These are phyloP conservation scores for Anagrus nilaparvatae DNA, from an alignment of 1,140 invertebrate genomes.

Conservation along the genomic window DNA sequence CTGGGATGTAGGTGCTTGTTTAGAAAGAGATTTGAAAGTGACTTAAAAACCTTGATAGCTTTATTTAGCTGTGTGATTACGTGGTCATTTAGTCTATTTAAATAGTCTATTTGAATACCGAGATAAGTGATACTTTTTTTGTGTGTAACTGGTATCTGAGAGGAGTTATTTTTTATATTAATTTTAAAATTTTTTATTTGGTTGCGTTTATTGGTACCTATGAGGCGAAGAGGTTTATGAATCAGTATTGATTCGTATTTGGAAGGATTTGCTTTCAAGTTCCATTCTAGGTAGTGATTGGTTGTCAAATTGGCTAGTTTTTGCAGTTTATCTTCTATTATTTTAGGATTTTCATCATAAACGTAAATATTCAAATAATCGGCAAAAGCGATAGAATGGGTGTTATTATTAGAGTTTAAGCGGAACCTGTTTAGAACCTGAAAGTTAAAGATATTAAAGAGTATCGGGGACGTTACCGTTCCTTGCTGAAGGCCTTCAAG, in stretches of 20 bases:
- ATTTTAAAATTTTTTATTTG: not conserved
- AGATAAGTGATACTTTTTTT: not conserved
- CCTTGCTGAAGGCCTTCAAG: conserved; percentile 14
- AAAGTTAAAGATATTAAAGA: conserved; percentile 17
- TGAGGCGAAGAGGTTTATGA: not conserved
- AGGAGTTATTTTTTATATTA: not conserved
- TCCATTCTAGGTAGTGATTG: conserved; percentile 11
- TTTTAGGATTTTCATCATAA: not conserved
- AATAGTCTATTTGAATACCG: conserved; percentile 4
- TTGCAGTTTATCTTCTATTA: not conserved
- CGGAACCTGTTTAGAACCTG: not conserved
- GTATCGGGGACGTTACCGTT: conserved; percentile 15
- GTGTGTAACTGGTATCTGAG: not conserved
- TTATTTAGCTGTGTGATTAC: conserved; percentile 7
- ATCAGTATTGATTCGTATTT: conserved; percentile 22
- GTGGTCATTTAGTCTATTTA: conserved; percentile 6
- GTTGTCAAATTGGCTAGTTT: conserved; percentile 6
- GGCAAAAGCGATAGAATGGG: conserved; percentile 10
- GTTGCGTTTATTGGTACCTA: not conserved
- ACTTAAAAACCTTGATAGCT: conserved; percentile 3
- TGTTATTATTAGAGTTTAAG: not conserved
- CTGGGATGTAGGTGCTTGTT: conserved; percentile 5
- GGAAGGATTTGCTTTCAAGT: conserved; percentile 14
- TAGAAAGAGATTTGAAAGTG: conserved; percentile 6
- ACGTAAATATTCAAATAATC: conserved; percentile 14